Percentiles rank a stretch among this genome's conserved stretches.
phyloP scores from a whole-genome alignment of 2,113 vertebrate species.

The Dendrocopos noguchii region DNA sequence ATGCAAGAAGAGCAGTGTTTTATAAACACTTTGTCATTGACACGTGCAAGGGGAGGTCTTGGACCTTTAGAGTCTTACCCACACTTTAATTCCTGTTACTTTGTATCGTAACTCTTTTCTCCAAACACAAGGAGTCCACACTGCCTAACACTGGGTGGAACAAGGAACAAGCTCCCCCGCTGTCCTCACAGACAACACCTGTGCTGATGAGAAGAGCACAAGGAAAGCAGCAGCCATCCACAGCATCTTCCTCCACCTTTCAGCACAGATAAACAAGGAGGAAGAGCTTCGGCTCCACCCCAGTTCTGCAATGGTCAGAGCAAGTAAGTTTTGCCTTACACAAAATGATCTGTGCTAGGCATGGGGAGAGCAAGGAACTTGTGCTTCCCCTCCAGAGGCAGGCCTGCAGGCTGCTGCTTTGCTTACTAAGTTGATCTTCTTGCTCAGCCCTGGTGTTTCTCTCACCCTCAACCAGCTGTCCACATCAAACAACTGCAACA shows the following conservation, averaged over 20 bases:
- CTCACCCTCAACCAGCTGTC: slow-evolving; percentile 5
- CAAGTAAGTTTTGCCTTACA: neutral
- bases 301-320: neutral
- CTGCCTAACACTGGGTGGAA: neutral
- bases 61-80: neutral
- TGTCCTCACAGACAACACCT: neutral
- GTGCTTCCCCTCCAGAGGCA: neutral
- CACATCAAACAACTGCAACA: slow-evolving; percentile 32
- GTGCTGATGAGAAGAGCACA: neutral
- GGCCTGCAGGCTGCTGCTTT: neutral
- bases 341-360: neutral
- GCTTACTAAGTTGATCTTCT: neutral
- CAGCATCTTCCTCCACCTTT: neutral
- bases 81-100: neutral
- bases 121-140: neutral
- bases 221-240: neutral
- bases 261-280: neutral
- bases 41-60: neutral
- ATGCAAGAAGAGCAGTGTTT: neutral
- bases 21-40: neutral
- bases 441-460: neutral
- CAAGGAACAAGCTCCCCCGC: neutral
- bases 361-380: neutral
- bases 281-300: neutral
- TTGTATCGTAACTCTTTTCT: neutral